phyloP scores from a whole-genome alignment of 1,140 invertebrate species.

The Cecropterus lyciades region DNA sequence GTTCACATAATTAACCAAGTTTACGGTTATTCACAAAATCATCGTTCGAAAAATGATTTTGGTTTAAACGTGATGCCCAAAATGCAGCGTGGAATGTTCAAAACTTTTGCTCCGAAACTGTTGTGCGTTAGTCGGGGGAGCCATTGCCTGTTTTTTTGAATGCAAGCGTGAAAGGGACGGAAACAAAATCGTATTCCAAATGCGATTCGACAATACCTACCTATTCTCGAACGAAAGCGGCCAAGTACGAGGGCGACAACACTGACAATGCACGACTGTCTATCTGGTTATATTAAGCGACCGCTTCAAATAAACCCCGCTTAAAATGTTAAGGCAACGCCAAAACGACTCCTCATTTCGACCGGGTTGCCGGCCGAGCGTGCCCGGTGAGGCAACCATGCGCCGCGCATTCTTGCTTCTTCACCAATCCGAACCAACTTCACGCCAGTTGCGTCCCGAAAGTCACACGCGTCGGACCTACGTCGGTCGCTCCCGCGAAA shows the following conservation, averaged over 20 bases:
- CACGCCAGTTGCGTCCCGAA: constrained; percentile 74
- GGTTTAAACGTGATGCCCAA: constrained; percentile 22
- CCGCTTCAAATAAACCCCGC: constrained; percentile 35
- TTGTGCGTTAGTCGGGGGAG: constrained; percentile 45
- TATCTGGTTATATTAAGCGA: constrained; percentile 75
- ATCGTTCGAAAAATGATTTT: constrained; percentile 21
- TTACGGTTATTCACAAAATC: constrained; percentile 15
- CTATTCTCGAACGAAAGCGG: constrained; percentile 66
- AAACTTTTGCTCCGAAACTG: constrained; percentile 45
- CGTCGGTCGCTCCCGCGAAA: constrained; percentile 53
- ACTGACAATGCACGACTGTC: constrained; percentile 77
- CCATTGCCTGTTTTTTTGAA: constrained; percentile 75
- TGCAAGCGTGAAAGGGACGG: constrained; percentile 63
- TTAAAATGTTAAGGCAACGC: constrained; percentile 7
- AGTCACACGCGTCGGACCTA: constrained; percentile 54
- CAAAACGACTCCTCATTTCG: constrained; percentile 50
- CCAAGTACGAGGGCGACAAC: constrained; percentile 71
- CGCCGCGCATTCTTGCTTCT: constrained; percentile 81
- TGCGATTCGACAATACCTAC: constrained; percentile 67
- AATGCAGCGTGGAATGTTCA: constrained; percentile 32
- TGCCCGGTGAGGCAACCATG: constrained; percentile 75
- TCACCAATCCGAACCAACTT: constrained; percentile 75
- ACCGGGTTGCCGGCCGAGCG: constrained; percentile 57
- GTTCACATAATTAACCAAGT: constrained; percentile 19
- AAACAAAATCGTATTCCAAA: constrained; percentile 60